These are phyloP conservation scores for Rhabdornis inornatus DNA, from an alignment of 2,113 vertebrate genomes.

Conservation along the genomic window DNA sequence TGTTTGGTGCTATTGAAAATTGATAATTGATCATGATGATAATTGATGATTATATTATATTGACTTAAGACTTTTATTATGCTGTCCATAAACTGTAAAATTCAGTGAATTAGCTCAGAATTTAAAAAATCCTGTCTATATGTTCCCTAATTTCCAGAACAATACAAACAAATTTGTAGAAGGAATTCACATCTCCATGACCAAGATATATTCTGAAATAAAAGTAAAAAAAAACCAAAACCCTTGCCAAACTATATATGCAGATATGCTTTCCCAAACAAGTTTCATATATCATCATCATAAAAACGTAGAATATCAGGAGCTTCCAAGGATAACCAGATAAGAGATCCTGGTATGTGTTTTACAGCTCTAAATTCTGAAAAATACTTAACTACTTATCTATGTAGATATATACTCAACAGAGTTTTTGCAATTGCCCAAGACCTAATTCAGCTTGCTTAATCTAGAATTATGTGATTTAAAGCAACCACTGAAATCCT, in stretches of 20 bases:
- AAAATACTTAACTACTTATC: not conserved
- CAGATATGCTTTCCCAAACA: not conserved
- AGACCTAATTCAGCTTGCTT: not conserved
- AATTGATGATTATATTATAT: not conserved
- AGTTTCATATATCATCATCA: not conserved
- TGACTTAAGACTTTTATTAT: not conserved
- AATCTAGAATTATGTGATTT: not conserved
- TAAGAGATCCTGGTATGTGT: not conserved
- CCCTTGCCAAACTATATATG: not conserved
- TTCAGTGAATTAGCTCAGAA: not conserved
- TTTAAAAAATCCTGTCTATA: not conserved
- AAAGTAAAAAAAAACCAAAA: not conserved
- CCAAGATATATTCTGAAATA: not conserved
- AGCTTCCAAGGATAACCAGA: not conserved
- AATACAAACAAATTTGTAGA: not conserved
- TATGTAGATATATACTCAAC: not conserved
- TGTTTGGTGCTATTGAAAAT: not conserved
- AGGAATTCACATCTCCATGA: not conserved
- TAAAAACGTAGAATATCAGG: not conserved
- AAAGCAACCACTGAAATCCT: not conserved
- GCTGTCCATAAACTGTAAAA: not conserved
- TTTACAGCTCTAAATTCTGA: not conserved
- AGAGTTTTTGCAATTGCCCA: not conserved
- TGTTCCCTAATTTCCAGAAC: not conserved
- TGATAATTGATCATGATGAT: no score